These are phyloP conservation scores for Fragum sueziense DNA, from an alignment of 2,888 invertebrate species.

Conservation along the genomic window DNA sequence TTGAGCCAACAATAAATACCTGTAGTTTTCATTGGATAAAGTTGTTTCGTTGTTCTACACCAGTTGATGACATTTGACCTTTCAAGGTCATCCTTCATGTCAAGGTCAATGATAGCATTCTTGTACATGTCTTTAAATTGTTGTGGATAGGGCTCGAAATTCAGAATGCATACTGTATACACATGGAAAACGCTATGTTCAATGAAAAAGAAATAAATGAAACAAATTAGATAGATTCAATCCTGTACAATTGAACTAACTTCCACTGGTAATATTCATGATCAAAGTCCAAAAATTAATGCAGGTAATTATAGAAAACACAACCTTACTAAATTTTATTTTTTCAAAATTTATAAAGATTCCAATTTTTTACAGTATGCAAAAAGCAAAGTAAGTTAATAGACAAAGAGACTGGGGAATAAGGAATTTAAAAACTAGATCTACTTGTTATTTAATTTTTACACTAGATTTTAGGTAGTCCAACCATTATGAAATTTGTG, in stretches of 20 bases:
- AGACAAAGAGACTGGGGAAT: no score
- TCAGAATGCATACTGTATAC: slow-evolving; percentile 51
- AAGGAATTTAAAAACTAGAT: no score
- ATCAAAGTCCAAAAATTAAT: no score
- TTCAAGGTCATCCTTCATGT: slow-evolving; percentile 71
- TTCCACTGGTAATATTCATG: no score
- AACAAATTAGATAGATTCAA: background rate
- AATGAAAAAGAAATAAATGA: background rate
- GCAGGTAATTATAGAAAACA: no score
- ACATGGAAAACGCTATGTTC: slow-evolving; percentile 40
- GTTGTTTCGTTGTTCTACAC: slow-evolving; percentile 65
- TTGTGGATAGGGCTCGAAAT: slow-evolving; percentile 38
- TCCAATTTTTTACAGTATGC: no score
- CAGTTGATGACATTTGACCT: slow-evolving; percentile 72
- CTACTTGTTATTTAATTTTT: no score
- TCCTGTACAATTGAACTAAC: no score
- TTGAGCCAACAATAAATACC: slow-evolving; percentile 65
- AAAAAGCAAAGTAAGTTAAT: no score
- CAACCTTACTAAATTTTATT: no score
- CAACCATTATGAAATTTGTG: background rate
- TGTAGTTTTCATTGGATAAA: slow-evolving; percentile 71
- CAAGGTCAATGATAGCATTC: slow-evolving; percentile 65
- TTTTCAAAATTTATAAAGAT: no score
- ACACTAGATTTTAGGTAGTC: background rate
- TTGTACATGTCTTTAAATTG: slow-evolving; percentile 59